Percentiles rank a stretch among this genome's conserved stretches.
phyloP scores from a whole-genome alignment of 2,888 invertebrate species.

The Dryocosmus kuriphilus region DNA sequence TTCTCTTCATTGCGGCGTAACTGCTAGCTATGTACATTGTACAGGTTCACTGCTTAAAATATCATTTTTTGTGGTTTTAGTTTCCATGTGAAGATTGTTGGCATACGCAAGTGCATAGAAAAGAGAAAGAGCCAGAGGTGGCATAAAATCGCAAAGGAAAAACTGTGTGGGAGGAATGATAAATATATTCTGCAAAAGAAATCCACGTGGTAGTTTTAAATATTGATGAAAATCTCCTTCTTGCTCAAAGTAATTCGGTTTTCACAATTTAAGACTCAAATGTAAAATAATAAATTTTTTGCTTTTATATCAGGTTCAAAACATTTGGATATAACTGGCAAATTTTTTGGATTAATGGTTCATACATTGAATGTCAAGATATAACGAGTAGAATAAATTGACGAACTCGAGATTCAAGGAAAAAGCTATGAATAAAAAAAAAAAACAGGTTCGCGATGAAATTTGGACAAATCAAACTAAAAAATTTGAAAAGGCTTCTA shows the following conservation, averaged over 20 bases:
- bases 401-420: too few relatives aligned
- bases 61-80: constrained; percentile 17
- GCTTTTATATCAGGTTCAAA: too few relatives aligned
- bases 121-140: background rate
- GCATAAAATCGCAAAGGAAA: background rate
- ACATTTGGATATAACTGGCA: too few relatives aligned
- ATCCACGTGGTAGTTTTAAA: background rate
- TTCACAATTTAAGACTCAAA: background rate
- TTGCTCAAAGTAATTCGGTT: background rate
- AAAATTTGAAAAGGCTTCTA: too few relatives aligned
- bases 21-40: constrained; percentile 4
- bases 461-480: too few relatives aligned
- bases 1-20: constrained; percentile 34
- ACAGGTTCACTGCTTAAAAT: constrained; percentile 45
- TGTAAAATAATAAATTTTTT: too few relatives aligned
- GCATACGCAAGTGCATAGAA: background rate
- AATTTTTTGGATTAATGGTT: too few relatives aligned
- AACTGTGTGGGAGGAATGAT: background rate
- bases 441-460: too few relatives aligned
- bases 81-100: constrained; percentile 12
- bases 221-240: background rate
- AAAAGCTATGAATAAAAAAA: too few relatives aligned
- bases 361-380: too few relatives aligned
- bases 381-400: too few relatives aligned
- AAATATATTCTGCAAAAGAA: background rate